Conservation (phyloP, 2,888 invertebrate genomes). For the Myopa tessellatipennis region DNA sequence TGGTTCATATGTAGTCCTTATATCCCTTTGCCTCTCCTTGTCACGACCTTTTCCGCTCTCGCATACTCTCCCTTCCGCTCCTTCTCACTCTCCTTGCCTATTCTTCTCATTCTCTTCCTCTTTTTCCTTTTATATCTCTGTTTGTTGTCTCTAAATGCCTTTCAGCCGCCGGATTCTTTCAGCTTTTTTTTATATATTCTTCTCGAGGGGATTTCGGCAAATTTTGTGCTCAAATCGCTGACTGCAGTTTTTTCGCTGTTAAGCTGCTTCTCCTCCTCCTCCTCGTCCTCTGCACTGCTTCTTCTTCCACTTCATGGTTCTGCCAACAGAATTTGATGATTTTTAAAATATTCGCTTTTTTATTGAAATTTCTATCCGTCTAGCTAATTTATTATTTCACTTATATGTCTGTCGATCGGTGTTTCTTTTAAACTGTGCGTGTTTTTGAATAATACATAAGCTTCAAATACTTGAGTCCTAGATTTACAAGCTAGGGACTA, state of each 20-base stretch:
- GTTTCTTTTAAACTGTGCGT: too few species aligned
- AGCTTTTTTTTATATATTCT: background rate
- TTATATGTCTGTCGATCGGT: background rate
- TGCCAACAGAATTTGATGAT: too few species aligned
- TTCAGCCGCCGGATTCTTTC: background rate
- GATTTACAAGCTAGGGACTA: background rate
- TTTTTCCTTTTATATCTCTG: background rate
- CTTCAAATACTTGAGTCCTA: background rate
- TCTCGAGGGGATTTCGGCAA: background rate
- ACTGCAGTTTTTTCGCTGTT: background rate
- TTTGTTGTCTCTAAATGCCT: constrained; percentile 1
- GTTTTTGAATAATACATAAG: background rate
- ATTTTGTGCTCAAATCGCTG: background rate
- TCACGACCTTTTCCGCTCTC: too few species aligned
- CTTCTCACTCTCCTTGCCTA: too few species aligned
- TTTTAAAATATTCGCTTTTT: background rate
- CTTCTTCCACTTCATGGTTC: too few species aligned
- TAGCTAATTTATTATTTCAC: background rate
- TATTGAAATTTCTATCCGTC: background rate
- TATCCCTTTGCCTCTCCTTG: too few species aligned
- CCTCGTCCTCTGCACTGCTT: too few species aligned
- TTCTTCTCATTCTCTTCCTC: too few species aligned
- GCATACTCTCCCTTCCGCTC: too few species aligned
- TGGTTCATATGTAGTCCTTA: too few species aligned
- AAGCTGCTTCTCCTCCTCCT: too few species aligned